Evolutionary conservation across 2,113 vertebrate genomes (phyloP).

Genomic region (Smithornis capensis): DNA sequence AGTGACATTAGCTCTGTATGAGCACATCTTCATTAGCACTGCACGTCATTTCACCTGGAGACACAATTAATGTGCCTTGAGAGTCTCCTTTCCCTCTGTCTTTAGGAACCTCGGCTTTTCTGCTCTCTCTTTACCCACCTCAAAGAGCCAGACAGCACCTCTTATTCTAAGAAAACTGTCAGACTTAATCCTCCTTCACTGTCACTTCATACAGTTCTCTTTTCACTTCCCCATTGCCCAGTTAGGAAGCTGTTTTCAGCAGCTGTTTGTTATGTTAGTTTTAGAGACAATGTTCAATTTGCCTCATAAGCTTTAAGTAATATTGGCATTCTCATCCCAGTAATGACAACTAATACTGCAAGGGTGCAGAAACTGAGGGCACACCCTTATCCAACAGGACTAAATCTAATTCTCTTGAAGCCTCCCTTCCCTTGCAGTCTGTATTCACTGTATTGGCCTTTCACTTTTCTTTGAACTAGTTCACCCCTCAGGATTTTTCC

Average conservation of each 20-base stretch:
- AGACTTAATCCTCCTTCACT: neutral
- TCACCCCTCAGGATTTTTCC: neutral
- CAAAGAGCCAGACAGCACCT: neutral
- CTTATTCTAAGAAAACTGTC: neutral
- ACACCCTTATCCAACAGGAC: neutral
- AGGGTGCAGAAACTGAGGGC: neutral
- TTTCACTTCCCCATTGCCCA: neutral
- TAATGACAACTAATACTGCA: neutral
- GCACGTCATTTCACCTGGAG: neutral
- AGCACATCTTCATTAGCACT: neutral
- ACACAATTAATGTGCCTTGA: neutral
- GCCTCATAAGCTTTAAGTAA: neutral
- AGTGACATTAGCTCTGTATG: neutral
- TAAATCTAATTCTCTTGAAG: neutral
- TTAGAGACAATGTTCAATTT: neutral
- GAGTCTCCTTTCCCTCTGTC: neutral
- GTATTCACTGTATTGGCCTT: neutral
- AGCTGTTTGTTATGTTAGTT: neutral
- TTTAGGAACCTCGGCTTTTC: neutral
- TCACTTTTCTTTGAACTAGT: neutral
- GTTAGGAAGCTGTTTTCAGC: neutral
- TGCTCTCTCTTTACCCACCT: neutral
- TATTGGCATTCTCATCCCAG: neutral
- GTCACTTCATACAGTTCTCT: rapidly evolving
- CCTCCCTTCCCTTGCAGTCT: neutral